Evolutionary conservation across 2,113 vertebrate genomes (phyloP).

Genomic region (Otis tarda): DNA sequence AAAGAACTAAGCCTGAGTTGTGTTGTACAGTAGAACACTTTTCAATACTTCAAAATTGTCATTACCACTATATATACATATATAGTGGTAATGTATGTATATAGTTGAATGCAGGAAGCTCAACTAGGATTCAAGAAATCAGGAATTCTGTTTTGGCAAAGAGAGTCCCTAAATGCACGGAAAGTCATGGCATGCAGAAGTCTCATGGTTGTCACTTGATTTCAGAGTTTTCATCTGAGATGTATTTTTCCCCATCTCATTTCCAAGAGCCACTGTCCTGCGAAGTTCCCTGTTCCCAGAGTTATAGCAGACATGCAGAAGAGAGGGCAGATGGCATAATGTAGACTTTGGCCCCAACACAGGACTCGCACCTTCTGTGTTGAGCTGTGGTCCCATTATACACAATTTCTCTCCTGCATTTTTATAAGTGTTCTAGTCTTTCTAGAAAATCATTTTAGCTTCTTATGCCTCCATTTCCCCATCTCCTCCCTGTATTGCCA

Average conservation of each 20-base stretch:
- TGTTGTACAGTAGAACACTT: not conserved
- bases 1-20: not conserved
- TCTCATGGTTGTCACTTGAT: not conserved
- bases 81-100: not conserved
- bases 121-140: not conserved
- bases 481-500: not conserved
- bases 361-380: not conserved
- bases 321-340: not conserved
- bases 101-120: not conserved
- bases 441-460: not conserved
- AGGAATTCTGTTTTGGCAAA: not conserved
- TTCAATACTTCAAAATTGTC: not conserved
- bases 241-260: not conserved
- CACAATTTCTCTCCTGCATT: not conserved
- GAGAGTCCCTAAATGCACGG: not conserved
- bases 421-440: not conserved
- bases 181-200: fast-evolving
- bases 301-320: not conserved
- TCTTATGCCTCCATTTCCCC: not conserved
- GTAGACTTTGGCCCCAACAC: not conserved
- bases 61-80: not conserved
- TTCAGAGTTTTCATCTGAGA: not conserved
- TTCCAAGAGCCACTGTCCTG: not conserved
- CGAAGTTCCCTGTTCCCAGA: not conserved
- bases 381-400: not conserved